A percentile compares a stretch with the other conserved stretches of the same genome.
Conservation (phyloP, 2,888 invertebrate species). For the Sinodicranocentrus sp. region DNA sequence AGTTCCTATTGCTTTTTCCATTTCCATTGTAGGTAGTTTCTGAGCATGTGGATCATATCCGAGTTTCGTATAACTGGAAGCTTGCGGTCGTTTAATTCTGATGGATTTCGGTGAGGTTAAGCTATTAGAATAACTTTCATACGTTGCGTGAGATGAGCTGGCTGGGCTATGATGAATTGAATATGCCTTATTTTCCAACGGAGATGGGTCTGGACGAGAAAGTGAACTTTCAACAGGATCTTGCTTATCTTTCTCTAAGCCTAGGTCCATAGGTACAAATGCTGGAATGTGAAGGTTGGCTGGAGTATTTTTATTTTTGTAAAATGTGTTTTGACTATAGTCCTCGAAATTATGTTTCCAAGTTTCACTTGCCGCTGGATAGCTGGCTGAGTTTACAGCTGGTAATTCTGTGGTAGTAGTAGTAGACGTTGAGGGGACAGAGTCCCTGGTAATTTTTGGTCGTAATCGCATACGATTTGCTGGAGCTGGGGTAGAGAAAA, state of each 20-base stretch:
- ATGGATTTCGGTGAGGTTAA: slow-evolving; percentile 47
- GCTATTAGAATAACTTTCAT: slow-evolving; percentile 16
- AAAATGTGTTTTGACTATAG: slow-evolving; percentile 20
- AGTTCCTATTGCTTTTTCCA: slow-evolving; percentile 10
- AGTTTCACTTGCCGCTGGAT: slow-evolving; percentile 10
- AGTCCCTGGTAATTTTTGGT: slow-evolving; percentile 31
- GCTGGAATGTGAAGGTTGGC: slow-evolving; percentile 39
- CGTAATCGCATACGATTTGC: slow-evolving; percentile 31
- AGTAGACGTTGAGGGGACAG: background rate
- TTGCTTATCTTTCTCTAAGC: slow-evolving; percentile 40
- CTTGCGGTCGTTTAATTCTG: background rate
- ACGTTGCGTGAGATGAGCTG: background rate
- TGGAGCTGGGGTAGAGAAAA: slow-evolving; percentile 61
- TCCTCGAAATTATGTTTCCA: slow-evolving; percentile 46
- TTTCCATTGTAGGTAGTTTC: background rate
- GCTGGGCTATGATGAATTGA: slow-evolving; percentile 23
- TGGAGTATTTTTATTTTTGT: background rate
- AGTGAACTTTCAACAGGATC: slow-evolving; percentile 30
- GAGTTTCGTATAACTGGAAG: background rate
- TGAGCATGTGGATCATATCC: background rate
- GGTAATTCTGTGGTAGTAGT: slow-evolving; percentile 12
- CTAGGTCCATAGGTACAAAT: slow-evolving; percentile 50
- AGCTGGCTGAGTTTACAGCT: background rate
- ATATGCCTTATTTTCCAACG: slow-evolving; percentile 40
- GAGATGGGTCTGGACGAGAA: slow-evolving; percentile 2